phyloP scores from a whole-genome alignment of 2,888 invertebrate species.

The Helleia helle region DNA sequence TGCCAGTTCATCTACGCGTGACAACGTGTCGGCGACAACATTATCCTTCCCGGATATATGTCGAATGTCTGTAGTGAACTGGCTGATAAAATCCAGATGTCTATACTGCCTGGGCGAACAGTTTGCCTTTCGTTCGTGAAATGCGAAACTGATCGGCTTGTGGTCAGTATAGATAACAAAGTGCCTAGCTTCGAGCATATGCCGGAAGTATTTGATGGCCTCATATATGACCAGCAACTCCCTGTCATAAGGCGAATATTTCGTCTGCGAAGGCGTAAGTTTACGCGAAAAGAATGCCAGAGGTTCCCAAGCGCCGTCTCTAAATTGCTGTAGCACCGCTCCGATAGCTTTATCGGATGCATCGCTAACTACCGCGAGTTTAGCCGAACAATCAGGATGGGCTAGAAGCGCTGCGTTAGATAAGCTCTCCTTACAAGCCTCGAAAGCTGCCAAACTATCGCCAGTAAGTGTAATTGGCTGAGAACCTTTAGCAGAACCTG shows the following conservation, averaged over 20 bases:
- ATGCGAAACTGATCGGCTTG: too few species aligned
- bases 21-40: too few species aligned
- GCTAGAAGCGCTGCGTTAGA: not conserved
- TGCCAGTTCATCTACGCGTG: too few species aligned
- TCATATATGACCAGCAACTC: slow-evolving; percentile 37
- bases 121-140: too few species aligned
- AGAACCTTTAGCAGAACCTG: slow-evolving; percentile 26
- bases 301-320: slow-evolving; percentile 26
- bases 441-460: not conserved
- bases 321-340: slow-evolving; percentile 19
- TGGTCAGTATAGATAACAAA: slow-evolving; percentile 25
- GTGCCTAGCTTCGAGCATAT: slow-evolving; percentile 34
- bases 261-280: slow-evolving; percentile 27
- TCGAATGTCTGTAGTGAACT: too few species aligned
- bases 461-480: slow-evolving; percentile 17
- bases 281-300: slow-evolving; percentile 35
- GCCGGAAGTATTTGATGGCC: slow-evolving; percentile 32
- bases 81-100: too few species aligned
- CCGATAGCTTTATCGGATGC: slow-evolving; percentile 17
- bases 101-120: too few species aligned
- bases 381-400: slow-evolving; percentile 20
- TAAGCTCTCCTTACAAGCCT: not conserved
- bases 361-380: slow-evolving; percentile 30
- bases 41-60: too few species aligned
- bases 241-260: slow-evolving; percentile 35